A percentile compares a stretch with the other conserved stretches of the same genome.
Evolutionary conservation across 2,797 vertebrate genomes (phyloP).

Genomic region (Selene dorsalis): DNA sequence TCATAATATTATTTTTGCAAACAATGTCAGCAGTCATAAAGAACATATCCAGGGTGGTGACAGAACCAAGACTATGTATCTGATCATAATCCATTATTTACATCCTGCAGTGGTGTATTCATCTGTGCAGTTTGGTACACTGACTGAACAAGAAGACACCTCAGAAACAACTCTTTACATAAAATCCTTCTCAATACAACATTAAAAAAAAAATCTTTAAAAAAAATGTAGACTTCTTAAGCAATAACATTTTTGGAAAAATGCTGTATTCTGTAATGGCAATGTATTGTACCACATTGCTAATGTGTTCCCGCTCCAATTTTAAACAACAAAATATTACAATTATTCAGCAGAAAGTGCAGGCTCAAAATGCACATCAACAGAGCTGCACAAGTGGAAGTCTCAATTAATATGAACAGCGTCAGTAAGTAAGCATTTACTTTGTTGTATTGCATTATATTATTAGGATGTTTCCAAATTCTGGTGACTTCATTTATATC

Average conservation of each 20-base stretch:
- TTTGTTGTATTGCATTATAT: not conserved
- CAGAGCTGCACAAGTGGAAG: not conserved
- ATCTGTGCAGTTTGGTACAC: not conserved
- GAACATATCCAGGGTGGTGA: not conserved
- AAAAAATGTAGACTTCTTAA: too few species aligned
- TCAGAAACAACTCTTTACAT: not conserved
- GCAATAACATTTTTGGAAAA: too few species aligned
- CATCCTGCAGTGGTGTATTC: constrained; percentile 1
- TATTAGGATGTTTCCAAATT: not conserved
- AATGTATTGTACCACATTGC: not conserved
- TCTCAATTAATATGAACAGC: not conserved
- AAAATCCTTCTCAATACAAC: not conserved
- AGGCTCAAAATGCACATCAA: not conserved
- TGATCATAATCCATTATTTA: constrained; percentile 30
- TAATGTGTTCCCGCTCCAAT: not conserved
- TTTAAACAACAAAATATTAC: not conserved
- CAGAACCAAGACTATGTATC: not conserved
- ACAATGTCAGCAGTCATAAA: not conserved
- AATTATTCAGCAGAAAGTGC: not conserved
- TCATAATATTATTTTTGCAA: not conserved
- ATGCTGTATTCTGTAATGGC: not conserved
- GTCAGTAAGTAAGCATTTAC: not conserved
- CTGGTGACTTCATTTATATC: not conserved
- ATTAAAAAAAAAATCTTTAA: not conserved
- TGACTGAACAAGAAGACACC: not conserved